Conservation (phyloP, 1,140 invertebrate genomes). For the Oncopodura yosiiana region DNA sequence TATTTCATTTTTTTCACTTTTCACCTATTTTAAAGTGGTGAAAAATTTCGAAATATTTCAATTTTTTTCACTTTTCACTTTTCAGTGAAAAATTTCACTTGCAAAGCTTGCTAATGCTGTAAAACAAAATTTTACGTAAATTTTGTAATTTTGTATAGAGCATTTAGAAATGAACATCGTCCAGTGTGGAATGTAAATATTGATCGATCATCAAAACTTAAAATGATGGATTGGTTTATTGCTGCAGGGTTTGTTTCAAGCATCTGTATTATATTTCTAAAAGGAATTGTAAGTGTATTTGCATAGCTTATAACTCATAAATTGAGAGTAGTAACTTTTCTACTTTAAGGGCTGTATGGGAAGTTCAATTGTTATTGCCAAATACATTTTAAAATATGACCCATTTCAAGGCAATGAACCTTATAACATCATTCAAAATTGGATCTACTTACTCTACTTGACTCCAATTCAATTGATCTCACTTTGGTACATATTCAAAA, state of each 20-base stretch:
- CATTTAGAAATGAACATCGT: conserved; percentile 18
- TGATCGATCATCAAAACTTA: neutral
- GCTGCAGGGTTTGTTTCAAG: conserved; percentile 15
- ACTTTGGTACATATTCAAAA: conserved; percentile 9
- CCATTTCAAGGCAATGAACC: conserved; percentile 28
- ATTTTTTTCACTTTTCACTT: too few relatives aligned
- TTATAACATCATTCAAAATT: conserved; percentile 24
- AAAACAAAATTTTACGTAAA: neutral
- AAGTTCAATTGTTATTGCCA: neutral
- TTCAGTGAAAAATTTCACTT: too few relatives aligned
- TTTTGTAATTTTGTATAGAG: conserved; percentile 16
- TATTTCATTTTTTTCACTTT: neutral
- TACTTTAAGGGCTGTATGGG: neutral
- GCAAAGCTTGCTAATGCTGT: too few relatives aligned
- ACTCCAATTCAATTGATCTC: conserved; percentile 22
- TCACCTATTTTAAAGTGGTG: too few relatives aligned
- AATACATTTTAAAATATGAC: conserved; percentile 19
- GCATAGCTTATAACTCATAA: too few relatives aligned
- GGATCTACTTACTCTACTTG: conserved; percentile 28
- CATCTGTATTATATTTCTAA: too few relatives aligned
- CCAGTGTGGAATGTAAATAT: conserved; percentile 17
- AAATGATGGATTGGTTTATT: conserved; percentile 19
- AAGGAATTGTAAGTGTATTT: conserved; percentile 4
- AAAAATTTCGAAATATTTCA: too few relatives aligned
- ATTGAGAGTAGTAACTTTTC: too few relatives aligned